phyloP scores from a whole-genome alignment of 2,797 vertebrate genomes.

The Molothrus aeneus region DNA sequence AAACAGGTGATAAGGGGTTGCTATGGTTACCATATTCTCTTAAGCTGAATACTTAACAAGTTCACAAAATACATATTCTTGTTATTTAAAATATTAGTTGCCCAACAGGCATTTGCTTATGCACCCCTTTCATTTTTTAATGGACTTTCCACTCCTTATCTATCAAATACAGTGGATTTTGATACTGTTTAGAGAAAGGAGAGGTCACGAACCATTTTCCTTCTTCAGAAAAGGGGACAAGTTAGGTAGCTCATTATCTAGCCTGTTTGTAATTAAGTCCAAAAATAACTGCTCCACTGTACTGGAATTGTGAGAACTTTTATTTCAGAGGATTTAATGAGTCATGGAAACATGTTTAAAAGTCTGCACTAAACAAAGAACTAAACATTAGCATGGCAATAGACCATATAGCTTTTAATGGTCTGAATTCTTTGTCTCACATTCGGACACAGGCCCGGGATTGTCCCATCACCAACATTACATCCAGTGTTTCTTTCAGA shows the following conservation, averaged over 20 bases:
- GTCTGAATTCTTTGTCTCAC: slow-evolving; percentile 3
- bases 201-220: neutral
- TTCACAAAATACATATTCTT: slow-evolving; percentile 42
- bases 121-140: slow-evolving; percentile 22
- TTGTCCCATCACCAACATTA: slow-evolving; percentile 17
- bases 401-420: slow-evolving; percentile 56
- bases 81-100: slow-evolving; percentile 30
- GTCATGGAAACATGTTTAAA: slow-evolving; percentile 50
- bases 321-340: slow-evolving; percentile 68
- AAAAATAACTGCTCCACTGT: slow-evolving; percentile 57
- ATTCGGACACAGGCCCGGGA: neutral
- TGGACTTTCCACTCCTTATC: neutral
- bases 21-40: slow-evolving; percentile 64
- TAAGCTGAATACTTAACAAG: slow-evolving; percentile 29
- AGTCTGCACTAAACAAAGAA: slow-evolving; percentile 31
- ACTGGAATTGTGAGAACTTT: slow-evolving; percentile 43
- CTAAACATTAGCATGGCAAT: slow-evolving; percentile 18
- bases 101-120: slow-evolving; percentile 32
- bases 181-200: neutral
- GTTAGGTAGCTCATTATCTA: slow-evolving; percentile 46
- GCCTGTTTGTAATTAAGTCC: slow-evolving; percentile 49
- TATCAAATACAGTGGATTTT: slow-evolving; percentile 30
- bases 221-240: slow-evolving; percentile 35
- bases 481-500: slow-evolving; percentile 46
- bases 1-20: slow-evolving; percentile 68